Evolutionary conservation across 1,140 invertebrate species (phyloP).

Genomic region (Globodera rostochiensis): DNA sequence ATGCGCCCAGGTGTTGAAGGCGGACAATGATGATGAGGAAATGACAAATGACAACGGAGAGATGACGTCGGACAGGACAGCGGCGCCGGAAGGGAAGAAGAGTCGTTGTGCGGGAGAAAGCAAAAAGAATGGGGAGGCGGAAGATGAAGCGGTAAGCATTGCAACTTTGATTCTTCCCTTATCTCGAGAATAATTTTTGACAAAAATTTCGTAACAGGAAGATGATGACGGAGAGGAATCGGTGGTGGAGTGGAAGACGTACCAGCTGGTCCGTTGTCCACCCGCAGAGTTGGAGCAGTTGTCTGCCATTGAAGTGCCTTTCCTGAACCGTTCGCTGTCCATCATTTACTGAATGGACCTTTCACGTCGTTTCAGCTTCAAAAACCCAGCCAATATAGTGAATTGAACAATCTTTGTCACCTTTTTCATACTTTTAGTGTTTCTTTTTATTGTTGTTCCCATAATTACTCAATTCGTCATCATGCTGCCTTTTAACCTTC

Average conservation of each 20-base stretch:
- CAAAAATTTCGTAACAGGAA: not conserved
- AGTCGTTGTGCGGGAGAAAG: not conserved
- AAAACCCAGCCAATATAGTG: not conserved
- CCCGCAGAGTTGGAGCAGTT: not conserved
- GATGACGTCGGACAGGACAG: not conserved
- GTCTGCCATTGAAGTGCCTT: not conserved
- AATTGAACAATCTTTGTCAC: no score
- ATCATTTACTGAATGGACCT: not conserved
- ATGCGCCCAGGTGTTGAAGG: not conserved
- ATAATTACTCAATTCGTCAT: no score
- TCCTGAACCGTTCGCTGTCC: not conserved
- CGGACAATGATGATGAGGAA: not conserved
- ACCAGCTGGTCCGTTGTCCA: not conserved
- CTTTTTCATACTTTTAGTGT: no score
- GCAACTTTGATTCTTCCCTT: no score
- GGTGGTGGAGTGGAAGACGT: not conserved
- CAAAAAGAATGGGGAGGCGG: no score
- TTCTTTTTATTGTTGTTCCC: no score
- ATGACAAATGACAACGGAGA: not conserved
- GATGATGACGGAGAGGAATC: not conserved
- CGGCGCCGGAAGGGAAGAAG: not conserved
- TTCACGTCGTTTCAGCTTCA: not conserved
- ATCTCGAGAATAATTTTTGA: not conserved
- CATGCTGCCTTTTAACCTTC: no score
- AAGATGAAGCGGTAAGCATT: not conserved